Conservation (phyloP, 2,113 vertebrate genomes). For the Mobula hypostoma region DNA sequence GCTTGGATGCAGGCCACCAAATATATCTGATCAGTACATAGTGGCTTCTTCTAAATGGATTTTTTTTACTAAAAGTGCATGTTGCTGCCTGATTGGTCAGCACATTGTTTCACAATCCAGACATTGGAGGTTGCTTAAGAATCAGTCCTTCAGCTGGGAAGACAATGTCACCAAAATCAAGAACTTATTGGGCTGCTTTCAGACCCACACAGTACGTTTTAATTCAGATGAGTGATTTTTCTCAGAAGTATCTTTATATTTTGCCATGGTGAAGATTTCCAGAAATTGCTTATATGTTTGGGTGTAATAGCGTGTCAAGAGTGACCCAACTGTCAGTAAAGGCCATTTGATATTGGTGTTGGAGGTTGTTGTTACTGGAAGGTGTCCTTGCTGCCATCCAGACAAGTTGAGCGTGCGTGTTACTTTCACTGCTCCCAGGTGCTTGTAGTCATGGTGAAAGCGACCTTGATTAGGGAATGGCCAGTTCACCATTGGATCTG, state of each 20-base stretch:
- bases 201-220: background rate
- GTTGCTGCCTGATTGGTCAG: background rate
- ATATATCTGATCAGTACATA: background rate
- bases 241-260: background rate
- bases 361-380: background rate
- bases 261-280: background rate
- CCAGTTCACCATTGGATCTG: background rate
- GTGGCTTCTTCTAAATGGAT: background rate
- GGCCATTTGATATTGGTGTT: background rate
- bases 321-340: background rate
- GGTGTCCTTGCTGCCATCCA: background rate
- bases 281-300: background rate
- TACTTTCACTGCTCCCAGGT: background rate
- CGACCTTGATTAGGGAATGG: background rate
- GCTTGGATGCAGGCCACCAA: background rate
- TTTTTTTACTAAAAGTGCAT: background rate
- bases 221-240: background rate
- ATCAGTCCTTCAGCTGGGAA: background rate
- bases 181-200: background rate
- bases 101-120: background rate
- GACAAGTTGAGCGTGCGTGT: background rate
- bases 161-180: background rate
- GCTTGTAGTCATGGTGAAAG: conserved; percentile 12
- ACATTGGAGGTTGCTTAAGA: background rate
- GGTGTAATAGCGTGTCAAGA: background rate